These are phyloP conservation scores for Strix aluco DNA, from an alignment of 2,113 vertebrate genomes.

Conservation along the genomic window DNA sequence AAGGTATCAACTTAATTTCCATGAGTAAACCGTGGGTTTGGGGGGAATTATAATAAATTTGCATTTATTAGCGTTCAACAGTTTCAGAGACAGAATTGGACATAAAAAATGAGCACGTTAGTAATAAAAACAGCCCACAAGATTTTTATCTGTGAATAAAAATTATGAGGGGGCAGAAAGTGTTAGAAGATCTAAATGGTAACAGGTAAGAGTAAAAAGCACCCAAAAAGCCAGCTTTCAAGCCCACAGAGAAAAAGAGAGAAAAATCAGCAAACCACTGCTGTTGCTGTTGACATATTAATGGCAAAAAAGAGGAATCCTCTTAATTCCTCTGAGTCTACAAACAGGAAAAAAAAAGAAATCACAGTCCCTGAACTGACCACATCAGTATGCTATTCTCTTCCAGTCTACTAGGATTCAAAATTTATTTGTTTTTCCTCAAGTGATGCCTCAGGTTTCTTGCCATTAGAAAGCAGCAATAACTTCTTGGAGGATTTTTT, in stretches of 20 bases:
- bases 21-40: conserved; percentile 35
- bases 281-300: neutral
- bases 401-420: neutral
- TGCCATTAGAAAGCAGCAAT: neutral
- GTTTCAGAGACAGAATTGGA: conserved; percentile 38
- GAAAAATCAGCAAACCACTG: neutral
- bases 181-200: neutral
- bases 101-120: conserved; percentile 31
- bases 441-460: neutral
- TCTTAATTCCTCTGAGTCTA: neutral
- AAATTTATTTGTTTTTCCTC: neutral
- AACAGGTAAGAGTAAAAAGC: conserved; percentile 20
- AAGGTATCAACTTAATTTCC: conserved; percentile 45
- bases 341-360: neutral
- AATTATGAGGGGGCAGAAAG: conserved; percentile 38
- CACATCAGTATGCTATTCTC: neutral
- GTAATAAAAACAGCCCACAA: conserved; percentile 51
- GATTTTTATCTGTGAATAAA: conserved; percentile 18
- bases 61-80: conserved; percentile 45
- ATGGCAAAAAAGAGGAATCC: neutral
- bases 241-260: neutral
- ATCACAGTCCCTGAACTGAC: neutral
- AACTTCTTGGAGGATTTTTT: neutral
- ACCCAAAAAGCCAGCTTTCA: neutral
- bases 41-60: conserved; percentile 45